Evolutionary conservation across 2,113 vertebrate species (phyloP).

Genomic region (Pristiophorus japonicus): DNA sequence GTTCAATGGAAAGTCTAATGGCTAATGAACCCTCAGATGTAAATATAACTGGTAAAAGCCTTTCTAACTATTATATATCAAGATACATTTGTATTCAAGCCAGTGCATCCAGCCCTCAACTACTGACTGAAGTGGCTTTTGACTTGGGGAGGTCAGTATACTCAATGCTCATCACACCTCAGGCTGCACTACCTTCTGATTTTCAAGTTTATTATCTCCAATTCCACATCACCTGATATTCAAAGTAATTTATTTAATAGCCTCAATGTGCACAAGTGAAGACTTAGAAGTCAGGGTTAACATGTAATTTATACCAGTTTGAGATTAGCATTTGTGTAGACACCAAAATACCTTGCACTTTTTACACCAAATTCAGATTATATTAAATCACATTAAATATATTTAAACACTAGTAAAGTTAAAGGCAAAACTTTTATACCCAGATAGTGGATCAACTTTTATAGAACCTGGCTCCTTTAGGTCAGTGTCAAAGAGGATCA

Average conservation of each 20-base stretch:
- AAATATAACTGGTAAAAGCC: background rate
- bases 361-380: background rate
- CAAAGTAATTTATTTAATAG: no score
- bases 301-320: background rate
- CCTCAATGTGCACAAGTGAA: background rate
- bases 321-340: no score
- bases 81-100: no score
- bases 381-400: background rate
- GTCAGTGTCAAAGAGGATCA: slow-evolving; percentile 21
- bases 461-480: slow-evolving; percentile 34
- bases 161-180: background rate
- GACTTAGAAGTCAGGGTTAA: background rate
- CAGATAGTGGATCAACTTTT: slow-evolving; percentile 32
- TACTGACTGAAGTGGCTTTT: background rate
- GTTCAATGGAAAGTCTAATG: background rate
- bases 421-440: slow-evolving; percentile 1
- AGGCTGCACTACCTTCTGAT: background rate
- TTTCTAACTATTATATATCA: no score
- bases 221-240: background rate
- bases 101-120: no score
- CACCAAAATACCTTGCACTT: background rate
- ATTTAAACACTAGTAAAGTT: background rate
- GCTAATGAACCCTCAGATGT: background rate
- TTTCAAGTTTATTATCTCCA: background rate
- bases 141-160: background rate